phyloP scores from a whole-genome alignment of 2,888 invertebrate genomes.

The Trichogramma dendrolimi region DNA sequence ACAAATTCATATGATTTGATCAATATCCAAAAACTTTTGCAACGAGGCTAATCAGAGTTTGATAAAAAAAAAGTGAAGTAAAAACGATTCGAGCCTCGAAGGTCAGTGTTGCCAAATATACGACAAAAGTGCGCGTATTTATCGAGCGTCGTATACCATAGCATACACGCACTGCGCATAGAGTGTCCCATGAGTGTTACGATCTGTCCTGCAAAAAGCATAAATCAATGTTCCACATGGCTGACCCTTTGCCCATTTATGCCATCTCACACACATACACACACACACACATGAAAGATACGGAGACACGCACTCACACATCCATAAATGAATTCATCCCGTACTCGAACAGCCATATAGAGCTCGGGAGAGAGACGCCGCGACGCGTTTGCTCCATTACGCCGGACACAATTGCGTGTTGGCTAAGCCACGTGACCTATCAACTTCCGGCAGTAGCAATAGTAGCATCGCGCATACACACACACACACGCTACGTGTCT shows the following conservation, averaged over 20 bases:
- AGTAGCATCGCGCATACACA: conserved; percentile 34
- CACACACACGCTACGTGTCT: too few relatives aligned
- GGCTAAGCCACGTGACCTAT: conserved; percentile 52
- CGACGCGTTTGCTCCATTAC: conserved; percentile 48
- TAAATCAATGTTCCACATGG: conserved; percentile 43
- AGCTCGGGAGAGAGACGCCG: conserved; percentile 22
- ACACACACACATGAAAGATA: conserved; percentile 17
- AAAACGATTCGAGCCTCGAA: too few relatives aligned
- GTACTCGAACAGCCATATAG: not conserved
- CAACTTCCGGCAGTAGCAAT: conserved; percentile 49
- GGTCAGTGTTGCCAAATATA: too few relatives aligned
- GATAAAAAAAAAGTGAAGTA: too few relatives aligned
- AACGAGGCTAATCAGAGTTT: too few relatives aligned
- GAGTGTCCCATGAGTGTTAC: conserved; percentile 30
- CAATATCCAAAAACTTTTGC: too few relatives aligned
- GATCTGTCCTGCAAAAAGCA: conserved; percentile 43
- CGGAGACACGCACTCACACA: conserved; percentile 7
- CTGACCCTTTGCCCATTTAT: conserved; percentile 7
- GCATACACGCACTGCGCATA: too few relatives aligned
- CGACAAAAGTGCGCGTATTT: too few relatives aligned
- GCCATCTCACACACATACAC: not conserved
- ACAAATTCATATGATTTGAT: too few relatives aligned
- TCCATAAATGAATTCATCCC: conserved; percentile 20
- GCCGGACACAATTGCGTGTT: conserved; percentile 53
- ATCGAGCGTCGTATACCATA: too few relatives aligned